A percentile compares a stretch with the other conserved stretches of the same genome.
Conservation (phyloP, 37 sponge, comb jelly and placozoan genomes). For the Bolinopsis microptera region DNA sequence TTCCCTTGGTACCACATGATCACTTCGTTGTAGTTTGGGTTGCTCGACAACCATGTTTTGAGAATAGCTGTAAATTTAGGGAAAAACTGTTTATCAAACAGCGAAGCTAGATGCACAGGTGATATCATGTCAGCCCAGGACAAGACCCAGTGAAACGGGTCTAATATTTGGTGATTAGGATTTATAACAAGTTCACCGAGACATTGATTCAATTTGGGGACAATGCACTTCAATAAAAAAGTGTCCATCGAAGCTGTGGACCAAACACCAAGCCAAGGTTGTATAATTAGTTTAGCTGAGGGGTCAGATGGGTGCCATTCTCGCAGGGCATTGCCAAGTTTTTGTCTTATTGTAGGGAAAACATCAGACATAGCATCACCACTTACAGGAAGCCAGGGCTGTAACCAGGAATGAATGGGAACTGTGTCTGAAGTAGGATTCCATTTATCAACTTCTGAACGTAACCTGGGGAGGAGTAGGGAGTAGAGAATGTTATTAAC, state of each 20-base stretch:
- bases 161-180: conserved; percentile 82
- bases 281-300: conserved; percentile 85
- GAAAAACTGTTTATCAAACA: conserved; percentile 92
- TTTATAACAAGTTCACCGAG: conserved; percentile 79
- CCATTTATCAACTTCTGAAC: conserved; percentile 83
- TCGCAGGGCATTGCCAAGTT: conserved; percentile 87
- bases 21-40: conserved; percentile 90
- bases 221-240: conserved; percentile 79
- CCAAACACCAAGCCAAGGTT: conserved; percentile 94
- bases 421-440: conserved; percentile 89
- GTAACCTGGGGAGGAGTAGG: conserved; percentile 78
- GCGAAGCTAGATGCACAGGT: conserved; percentile 74
- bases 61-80: conserved; percentile 90
- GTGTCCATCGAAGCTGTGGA: conserved; percentile 83
- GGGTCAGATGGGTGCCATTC: conserved; percentile 94
- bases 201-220: conserved; percentile 84
- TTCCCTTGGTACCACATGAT: conserved; percentile 92
- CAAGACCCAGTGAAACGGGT: conserved; percentile 86
- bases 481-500: conserved; percentile 81
- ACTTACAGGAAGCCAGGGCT: conserved; percentile 94
- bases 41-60: conserved; percentile 74
- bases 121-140: conserved; percentile 91
- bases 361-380: conserved; percentile 71
- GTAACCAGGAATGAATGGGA: conserved; percentile 95
- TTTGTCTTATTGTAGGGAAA: conserved; percentile 85